Conservation (phyloP, 2,888 invertebrate genomes). For the Melieria crassipennis region DNA sequence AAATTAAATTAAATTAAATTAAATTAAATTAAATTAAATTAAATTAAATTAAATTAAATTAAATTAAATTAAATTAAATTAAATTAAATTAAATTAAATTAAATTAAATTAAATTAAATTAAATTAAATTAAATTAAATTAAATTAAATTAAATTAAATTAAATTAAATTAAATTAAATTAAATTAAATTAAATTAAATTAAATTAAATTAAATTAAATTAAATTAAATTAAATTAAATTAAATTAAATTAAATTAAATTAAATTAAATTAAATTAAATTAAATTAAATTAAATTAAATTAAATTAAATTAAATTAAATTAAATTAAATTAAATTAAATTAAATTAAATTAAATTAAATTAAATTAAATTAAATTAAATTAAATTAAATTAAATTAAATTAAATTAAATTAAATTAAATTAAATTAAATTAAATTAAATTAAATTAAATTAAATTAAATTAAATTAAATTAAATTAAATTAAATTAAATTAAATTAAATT, state of each 20-base stretch:
- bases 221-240: background rate
- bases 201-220: background rate
- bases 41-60: too few species aligned
- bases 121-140: background rate
- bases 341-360: too few species aligned
- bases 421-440: background rate
- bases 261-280: background rate
- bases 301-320: too few species aligned
- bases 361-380: too few species aligned
- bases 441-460: background rate
- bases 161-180: background rate
- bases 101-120: background rate
- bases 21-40: too few species aligned
- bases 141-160: slow-evolving; percentile 1
- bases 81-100: background rate
- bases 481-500: background rate
- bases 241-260: background rate
- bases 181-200: background rate
- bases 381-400: background rate
- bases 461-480: slow-evolving; percentile 1
- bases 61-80: background rate
- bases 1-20: too few species aligned
- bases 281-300: background rate
- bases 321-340: too few species aligned
- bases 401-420: background rate